These are phyloP conservation scores for Cricetomys ansorgei DNA, from an alignment of 2,113 vertebrate species.

Conservation along the genomic window DNA sequence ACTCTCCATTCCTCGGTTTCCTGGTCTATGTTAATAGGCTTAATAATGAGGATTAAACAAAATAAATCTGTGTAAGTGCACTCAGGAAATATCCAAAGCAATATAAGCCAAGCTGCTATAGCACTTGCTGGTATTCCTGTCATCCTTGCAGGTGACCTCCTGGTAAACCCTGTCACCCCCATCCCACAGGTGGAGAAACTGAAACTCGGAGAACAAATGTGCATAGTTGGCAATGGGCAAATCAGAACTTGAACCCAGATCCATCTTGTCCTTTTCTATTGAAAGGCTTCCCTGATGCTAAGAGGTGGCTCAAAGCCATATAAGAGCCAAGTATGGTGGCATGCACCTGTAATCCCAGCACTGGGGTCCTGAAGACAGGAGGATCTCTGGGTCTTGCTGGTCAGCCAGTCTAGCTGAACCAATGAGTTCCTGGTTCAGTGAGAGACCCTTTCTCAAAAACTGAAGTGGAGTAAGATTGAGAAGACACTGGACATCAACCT, in stretches of 20 bases:
- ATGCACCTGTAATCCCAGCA: not conserved
- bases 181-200: not conserved
- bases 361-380: not conserved
- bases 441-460: not conserved
- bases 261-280: slow-evolving; percentile 19
- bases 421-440: not conserved
- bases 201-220: not conserved
- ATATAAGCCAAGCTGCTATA: not conserved
- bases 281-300: not conserved
- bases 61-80: slow-evolving; percentile 23
- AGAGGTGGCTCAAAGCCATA: not conserved
- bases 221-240: not conserved
- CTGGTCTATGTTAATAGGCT: slow-evolving; percentile 49
- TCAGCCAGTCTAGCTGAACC: not conserved
- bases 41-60: slow-evolving; percentile 64
- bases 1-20: slow-evolving; percentile 56
- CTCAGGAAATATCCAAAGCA: slow-evolving; percentile 19
- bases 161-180: not conserved
- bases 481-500: not conserved
- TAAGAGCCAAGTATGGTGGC: not conserved
- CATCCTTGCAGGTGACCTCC: not conserved
- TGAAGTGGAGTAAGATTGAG: not conserved
- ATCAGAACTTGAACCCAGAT: not conserved
- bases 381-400: not conserved
- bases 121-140: not conserved